Conservation (phyloP, 2,888 invertebrate genomes). For the Dione vanillae region DNA sequence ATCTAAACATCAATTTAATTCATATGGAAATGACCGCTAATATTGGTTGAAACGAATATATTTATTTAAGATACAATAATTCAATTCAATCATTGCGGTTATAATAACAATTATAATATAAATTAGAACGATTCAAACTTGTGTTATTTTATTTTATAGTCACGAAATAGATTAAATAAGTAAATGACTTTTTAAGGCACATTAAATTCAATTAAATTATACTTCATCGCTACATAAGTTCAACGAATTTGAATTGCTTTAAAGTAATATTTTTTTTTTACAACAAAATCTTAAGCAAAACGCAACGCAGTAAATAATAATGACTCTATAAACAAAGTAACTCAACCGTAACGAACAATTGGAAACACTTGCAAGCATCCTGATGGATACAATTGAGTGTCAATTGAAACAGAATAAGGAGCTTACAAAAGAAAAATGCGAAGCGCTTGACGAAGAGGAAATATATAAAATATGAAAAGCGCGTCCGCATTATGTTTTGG, state of each 20-base stretch:
- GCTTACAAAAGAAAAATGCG: conserved; percentile 29
- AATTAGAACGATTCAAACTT: background rate
- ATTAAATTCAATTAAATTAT: no score
- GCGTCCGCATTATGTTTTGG: background rate
- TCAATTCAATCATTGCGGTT: background rate
- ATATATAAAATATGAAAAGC: conserved; percentile 18
- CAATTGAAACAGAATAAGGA: conserved; percentile 33
- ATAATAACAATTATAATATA: background rate
- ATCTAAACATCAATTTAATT: background rate
- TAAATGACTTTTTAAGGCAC: no score
- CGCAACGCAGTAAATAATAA: conserved; percentile 8
- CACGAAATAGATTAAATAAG: no score
- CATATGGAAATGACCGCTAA: background rate
- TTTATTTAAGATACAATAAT: background rate
- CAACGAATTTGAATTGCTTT: background rate
- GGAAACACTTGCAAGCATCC: conserved; percentile 23
- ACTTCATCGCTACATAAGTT: no score
- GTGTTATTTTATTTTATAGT: no score
- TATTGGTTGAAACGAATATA: background rate
- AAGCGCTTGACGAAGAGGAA: conserved; percentile 23
- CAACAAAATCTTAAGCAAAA: background rate
- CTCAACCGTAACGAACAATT: conserved; percentile 30
- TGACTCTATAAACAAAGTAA: conserved; percentile 26
- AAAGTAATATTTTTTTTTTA: background rate
- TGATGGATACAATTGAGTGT: conserved; percentile 31